phyloP scores from a whole-genome alignment of 2,888 invertebrate genomes.

The Lumbricus terrestris region DNA sequence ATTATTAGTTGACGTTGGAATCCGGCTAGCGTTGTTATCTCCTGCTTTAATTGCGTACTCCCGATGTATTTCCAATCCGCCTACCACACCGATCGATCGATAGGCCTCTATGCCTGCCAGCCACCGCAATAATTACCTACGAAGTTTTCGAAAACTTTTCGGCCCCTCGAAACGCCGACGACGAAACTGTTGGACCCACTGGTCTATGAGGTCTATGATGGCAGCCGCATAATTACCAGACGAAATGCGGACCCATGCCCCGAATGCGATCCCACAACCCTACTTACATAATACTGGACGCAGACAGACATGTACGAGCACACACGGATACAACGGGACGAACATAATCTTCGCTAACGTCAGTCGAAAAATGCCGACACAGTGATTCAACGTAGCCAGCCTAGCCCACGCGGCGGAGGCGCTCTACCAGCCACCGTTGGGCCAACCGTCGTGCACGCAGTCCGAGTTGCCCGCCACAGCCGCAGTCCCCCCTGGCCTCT shows the following conservation, averaged over 20 bases:
- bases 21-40: not conserved
- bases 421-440: not conserved
- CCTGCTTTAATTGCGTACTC: not conserved
- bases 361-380: slow-evolving; percentile 3
- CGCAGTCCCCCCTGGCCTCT: not conserved
- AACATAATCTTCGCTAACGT: not conserved
- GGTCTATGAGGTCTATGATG: not conserved
- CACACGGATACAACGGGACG: not conserved
- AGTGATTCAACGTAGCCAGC: not conserved
- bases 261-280: not conserved
- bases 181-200: not conserved
- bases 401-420: not conserved
- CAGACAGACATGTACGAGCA: not conserved
- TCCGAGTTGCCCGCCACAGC: not conserved
- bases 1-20: too few relatives aligned
- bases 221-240: not conserved
- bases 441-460: not conserved
- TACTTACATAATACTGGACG: not conserved
- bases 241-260: not conserved
- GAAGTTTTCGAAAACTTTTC: not conserved
- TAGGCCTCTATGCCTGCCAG: too few relatives aligned
- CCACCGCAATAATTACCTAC: not conserved
- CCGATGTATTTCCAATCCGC: not conserved
- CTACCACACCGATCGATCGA: not conserved
- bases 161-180: not conserved